Percentiles rank a stretch among this genome's conserved stretches.
These are phyloP conservation scores for Hydractinia symbiolongicarpus DNA, from an alignment of 30 jellyfish, hydroid and myxozoan genomes.

Conservation along the genomic window DNA sequence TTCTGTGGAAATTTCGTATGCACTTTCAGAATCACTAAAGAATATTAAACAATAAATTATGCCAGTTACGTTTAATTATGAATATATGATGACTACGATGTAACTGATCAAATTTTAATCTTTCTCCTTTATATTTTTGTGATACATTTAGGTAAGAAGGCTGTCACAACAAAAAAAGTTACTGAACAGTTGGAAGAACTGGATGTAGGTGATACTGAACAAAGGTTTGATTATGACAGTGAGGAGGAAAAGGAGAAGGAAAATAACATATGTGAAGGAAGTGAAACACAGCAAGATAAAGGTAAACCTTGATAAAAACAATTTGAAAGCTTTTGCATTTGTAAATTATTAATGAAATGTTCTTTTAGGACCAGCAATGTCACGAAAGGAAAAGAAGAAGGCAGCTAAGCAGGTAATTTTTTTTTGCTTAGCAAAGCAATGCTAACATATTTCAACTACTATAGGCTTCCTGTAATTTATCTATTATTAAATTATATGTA, in stretches of 20 bases:
- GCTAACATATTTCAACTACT: too few species aligned
- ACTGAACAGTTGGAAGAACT: slow-evolving; percentile 23
- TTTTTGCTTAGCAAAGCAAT: background rate
- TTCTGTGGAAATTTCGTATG: too few species aligned
- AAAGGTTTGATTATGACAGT: slow-evolving; percentile 33
- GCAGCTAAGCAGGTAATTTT: slow-evolving; percentile 76
- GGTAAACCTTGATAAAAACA: slow-evolving; percentile 11
- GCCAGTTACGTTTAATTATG: too few species aligned
- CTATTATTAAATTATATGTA: too few species aligned
- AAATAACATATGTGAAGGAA: background rate
- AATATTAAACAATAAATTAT: too few species aligned
- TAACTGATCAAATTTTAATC: too few species aligned
- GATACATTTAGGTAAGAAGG: slow-evolving; percentile 27
- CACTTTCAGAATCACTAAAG: too few species aligned
- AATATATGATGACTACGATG: too few species aligned
- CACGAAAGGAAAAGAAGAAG: slow-evolving; percentile 80
- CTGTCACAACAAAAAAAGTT: slow-evolving; percentile 3
- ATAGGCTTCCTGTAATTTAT: too few species aligned
- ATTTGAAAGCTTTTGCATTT: background rate
- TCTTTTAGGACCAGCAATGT: slow-evolving; percentile 32
- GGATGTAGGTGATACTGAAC: slow-evolving; percentile 34
- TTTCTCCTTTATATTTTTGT: too few species aligned
- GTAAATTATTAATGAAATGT: background rate
- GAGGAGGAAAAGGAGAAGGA: slow-evolving; percentile 30
- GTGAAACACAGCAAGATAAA: background rate